These are phyloP conservation scores for Augochlorella aurata DNA, from an alignment of 2,888 invertebrate genomes.

Conservation along the genomic window DNA sequence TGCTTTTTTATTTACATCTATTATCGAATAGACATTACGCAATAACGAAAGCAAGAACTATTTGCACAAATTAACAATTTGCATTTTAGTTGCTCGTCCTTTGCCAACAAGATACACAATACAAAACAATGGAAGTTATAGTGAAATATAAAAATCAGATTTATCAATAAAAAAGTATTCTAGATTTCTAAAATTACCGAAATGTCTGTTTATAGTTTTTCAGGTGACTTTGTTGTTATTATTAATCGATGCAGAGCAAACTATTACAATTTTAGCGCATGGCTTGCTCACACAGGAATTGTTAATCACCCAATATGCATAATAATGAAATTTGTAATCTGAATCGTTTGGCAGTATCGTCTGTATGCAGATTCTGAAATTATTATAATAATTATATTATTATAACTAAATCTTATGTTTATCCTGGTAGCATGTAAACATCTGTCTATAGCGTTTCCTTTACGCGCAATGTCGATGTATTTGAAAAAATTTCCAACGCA, in stretches of 20 bases:
- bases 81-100: no score
- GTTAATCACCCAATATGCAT: constrained; percentile 1
- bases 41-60: no score
- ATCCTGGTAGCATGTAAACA: not conserved
- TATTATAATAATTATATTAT: not conserved
- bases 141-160: no score
- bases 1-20: no score
- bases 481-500: not conserved
- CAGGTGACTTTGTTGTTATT: not conserved
- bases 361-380: not conserved
- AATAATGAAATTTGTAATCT: constrained; percentile 1
- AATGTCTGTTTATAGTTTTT: not conserved
- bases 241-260: not conserved
- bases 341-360: not conserved
- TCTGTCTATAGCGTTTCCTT: not conserved
- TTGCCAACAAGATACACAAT: no score
- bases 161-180: no score
- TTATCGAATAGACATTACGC: no score
- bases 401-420: not conserved
- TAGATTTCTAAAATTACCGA: no score
- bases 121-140: no score
- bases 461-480: no score
- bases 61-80: no score
- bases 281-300: not conserved
- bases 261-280: constrained; percentile 5